Evolutionary conservation across 2,113 vertebrate species (phyloP).

Genomic region (Mionectes macconnelli): DNA sequence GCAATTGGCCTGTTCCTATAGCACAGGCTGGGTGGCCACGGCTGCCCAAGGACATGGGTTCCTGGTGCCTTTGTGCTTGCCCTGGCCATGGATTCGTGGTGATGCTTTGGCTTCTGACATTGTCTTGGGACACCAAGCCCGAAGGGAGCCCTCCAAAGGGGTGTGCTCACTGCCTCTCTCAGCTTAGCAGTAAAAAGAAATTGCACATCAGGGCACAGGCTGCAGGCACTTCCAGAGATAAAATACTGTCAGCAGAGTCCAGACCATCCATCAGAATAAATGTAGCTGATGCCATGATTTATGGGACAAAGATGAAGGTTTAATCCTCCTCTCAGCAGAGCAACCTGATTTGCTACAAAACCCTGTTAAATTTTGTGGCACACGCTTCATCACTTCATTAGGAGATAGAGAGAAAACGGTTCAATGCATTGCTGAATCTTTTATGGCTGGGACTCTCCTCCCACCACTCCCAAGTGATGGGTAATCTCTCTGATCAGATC

Average conservation of each 20-base stretch:
- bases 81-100: neutral
- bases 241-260: conserved; percentile 29
- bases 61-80: neutral
- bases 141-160: rapidly evolving
- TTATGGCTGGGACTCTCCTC: conserved; percentile 26
- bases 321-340: conserved; percentile 53
- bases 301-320: conserved; percentile 57
- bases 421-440: conserved; percentile 53
- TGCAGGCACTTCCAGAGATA: neutral
- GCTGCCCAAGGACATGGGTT: neutral
- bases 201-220: neutral
- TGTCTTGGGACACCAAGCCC: neutral
- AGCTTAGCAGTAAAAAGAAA: conserved; percentile 1
- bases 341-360: conserved; percentile 49
- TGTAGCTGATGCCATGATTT: conserved; percentile 55
- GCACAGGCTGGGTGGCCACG: rapidly evolving
- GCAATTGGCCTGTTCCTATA: neutral
- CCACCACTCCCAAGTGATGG: conserved; percentile 13
- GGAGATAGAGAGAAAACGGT: conserved; percentile 43
- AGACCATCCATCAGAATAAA: conserved; percentile 44
- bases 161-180: rapidly evolving
- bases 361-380: conserved; percentile 59
- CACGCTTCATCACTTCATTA: conserved; percentile 64
- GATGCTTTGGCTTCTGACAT: neutral
- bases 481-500: conserved; percentile 59